These are phyloP conservation scores for Tyrophagus putrescentiae DNA, from an alignment of 1,140 invertebrate genomes.

Conservation along the genomic window DNA sequence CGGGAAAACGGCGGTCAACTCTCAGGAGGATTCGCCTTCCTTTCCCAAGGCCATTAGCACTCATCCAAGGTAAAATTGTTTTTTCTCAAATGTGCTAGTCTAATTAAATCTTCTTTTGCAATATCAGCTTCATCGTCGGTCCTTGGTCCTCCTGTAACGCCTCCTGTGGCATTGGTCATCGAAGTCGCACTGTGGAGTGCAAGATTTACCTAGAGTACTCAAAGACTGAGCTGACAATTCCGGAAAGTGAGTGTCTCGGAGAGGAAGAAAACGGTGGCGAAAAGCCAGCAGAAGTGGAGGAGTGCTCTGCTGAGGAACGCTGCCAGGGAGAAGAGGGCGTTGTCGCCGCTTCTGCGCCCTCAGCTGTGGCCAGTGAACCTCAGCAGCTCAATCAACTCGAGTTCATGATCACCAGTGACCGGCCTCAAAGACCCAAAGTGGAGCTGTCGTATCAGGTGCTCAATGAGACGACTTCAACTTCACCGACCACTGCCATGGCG, in stretches of 20 bases:
- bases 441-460: background rate
- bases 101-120: constrained; percentile 16
- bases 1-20: constrained; percentile 21
- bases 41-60: background rate
- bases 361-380: background rate
- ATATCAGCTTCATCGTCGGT: constrained; percentile 49
- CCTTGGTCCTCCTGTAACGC: constrained; percentile 77
- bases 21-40: constrained; percentile 25
- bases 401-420: background rate
- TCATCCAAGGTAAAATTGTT: background rate
- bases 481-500: too few relatives aligned
- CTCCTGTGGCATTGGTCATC: constrained; percentile 69
- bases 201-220: constrained; percentile 86
- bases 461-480: too few relatives aligned
- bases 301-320: constrained; percentile 19
- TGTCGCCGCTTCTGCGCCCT: background rate
- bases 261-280: too few relatives aligned
- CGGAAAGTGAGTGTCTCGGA: constrained; percentile 64
- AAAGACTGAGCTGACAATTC: constrained; percentile 61
- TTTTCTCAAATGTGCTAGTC: constrained; percentile 8
- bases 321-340: background rate
- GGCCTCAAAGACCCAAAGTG: background rate
- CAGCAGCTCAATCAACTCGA: background rate
- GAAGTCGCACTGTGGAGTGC: constrained; percentile 63
- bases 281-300: constrained; percentile 7